Evolutionary conservation across 1,140 invertebrate genomes (phyloP), one percentile per base, ranked within the genome.

Genomic region (Hesperophylax magnus): DNA sequence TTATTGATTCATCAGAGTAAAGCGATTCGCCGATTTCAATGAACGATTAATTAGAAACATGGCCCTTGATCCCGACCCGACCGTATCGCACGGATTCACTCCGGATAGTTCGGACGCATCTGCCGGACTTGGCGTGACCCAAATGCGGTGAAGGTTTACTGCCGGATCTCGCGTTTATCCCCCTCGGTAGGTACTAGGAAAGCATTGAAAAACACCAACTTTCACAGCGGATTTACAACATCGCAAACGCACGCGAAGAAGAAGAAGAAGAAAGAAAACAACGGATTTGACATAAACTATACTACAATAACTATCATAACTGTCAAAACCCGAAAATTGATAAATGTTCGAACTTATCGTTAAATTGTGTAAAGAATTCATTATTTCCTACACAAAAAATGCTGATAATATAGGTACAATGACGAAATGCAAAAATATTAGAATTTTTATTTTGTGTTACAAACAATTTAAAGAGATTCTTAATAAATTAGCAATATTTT

Each of bases 71-170:
- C 20, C 9, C 7, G 39, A 14, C 39, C 39, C 39, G 39, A 22
- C 69, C 69, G 69, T 54, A 72, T 72, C 69, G 69, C 69, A 72
- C 69, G 69, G 69, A 72, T 22, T 53, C 69, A 72, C 69, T 20
- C 11, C 39, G 39, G 39, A 47, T 8, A 47, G 39, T 18, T 53
- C 69, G 20, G 69, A 54, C 47, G 69, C 67, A 71, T 52, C 67
- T 71, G 69, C 69, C 69, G 39, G 69, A 72, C 69, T 72, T 20
- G 14, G 69, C 47, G 69, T 72, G 69, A 72, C 69, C 69, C 69
- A 72, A 72, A 72, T 72, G 53, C 34, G 69, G n/a, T 47, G 9
- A 54, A 72, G 69, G 69, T 47, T 67, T 72, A 20, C 11, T 72
- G 27, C 20, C 67, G 67, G 67, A 53, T 71, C 67, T 71, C 34